These are phyloP conservation scores for Cremastinae sp. DNA, from an alignment of 2,888 invertebrate species.

Conservation along the genomic window DNA sequence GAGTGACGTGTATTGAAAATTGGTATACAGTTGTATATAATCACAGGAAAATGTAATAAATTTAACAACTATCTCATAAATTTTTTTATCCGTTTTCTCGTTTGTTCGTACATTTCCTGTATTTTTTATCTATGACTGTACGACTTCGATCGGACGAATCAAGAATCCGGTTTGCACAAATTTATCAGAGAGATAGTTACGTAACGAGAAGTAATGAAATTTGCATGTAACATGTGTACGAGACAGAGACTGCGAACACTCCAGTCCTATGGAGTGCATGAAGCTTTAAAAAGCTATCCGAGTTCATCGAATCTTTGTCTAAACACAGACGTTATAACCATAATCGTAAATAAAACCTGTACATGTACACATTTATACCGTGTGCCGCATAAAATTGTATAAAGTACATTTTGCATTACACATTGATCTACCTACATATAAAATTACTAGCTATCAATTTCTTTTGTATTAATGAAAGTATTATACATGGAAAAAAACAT, in stretches of 20 bases:
- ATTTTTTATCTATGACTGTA: not conserved
- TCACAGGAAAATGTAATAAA: too few relatives aligned
- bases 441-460: too few relatives aligned
- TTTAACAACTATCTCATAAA: too few relatives aligned
- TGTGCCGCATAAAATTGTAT: too few relatives aligned
- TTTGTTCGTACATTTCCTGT: not conserved
- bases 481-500: too few relatives aligned
- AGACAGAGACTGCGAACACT: not conserved
- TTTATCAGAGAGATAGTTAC: conserved; percentile 7
- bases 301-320: conserved; percentile 39
- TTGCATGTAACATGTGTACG: conserved; percentile 9
- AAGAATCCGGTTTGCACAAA: conserved; percentile 21
- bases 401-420: too few relatives aligned
- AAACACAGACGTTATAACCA: conserved; percentile 32
- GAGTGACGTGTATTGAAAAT: too few relatives aligned
- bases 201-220: conserved; percentile 10
- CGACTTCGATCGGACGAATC: not conserved
- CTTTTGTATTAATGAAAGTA: too few relatives aligned
- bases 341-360: conserved; percentile 30
- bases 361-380: conserved; percentile 1
- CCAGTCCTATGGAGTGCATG: not conserved
- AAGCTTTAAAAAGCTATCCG: not conserved
- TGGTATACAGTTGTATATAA: too few relatives aligned
- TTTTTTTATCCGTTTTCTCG: too few relatives aligned
- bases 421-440: too few relatives aligned